A percentile compares a stretch with the other conserved stretches of the same genome.
Conservation (phyloP, 2,113 vertebrate genomes). For the Laticauda laticaudata region DNA sequence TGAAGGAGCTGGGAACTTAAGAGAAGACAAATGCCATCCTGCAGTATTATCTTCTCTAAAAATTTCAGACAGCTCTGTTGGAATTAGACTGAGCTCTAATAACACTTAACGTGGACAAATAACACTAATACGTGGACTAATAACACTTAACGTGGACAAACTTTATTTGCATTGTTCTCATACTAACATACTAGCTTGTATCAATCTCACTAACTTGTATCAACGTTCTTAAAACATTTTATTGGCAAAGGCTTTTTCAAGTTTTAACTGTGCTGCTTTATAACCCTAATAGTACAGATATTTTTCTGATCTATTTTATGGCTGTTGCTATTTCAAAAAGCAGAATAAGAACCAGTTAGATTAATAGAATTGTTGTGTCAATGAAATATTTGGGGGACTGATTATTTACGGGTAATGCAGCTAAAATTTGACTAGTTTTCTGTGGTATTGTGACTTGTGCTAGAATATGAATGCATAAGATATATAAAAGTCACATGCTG, state of each 20-base stretch:
- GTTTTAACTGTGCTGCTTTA: neutral
- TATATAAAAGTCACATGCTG: neutral
- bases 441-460: neutral
- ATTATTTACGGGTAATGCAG: neutral
- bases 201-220: neutral
- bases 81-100: neutral
- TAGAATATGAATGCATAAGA: neutral
- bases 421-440: neutral
- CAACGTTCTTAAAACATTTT: neutral
- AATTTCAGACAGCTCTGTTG: neutral
- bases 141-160: neutral
- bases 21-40: neutral
- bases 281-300: neutral
- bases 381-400: neutral
- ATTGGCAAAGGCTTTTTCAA: neutral
- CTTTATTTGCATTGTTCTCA: neutral
- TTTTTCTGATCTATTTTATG: neutral
- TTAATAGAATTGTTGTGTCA: too few relatives aligned
- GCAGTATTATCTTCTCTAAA: neutral
- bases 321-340: neutral
- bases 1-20: neutral
- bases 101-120: too few relatives aligned
- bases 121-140: too few relatives aligned
- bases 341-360: neutral
- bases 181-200: neutral